These are phyloP conservation scores for Blennius ocellaris DNA, from an alignment of 2,113 vertebrate genomes.

Conservation along the genomic window DNA sequence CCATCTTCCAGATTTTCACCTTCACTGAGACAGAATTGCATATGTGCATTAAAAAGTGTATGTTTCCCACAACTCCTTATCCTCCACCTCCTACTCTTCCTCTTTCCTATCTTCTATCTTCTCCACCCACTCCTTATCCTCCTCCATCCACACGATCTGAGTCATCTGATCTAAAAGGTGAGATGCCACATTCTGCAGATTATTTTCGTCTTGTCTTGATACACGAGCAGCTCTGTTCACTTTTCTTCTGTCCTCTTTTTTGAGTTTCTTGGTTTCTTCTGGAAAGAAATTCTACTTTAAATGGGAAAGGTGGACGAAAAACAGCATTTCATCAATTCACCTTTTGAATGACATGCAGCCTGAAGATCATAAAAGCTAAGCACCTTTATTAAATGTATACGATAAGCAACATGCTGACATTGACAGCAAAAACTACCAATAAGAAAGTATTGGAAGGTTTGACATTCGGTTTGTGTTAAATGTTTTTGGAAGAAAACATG, in stretches of 20 bases:
- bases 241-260: conserved; percentile 40
- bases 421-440: too few relatives aligned
- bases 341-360: too few relatives aligned
- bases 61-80: conserved; percentile 38
- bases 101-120: conserved; percentile 39
- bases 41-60: conserved; percentile 9
- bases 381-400: too few relatives aligned
- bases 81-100: conserved; percentile 33
- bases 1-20: not conserved
- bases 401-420: too few relatives aligned
- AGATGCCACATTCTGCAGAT: conserved; percentile 54
- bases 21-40: conserved; percentile 1
- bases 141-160: conserved; percentile 55
- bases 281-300: not conserved
- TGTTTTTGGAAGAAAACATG: too few relatives aligned
- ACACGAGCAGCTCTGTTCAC: conserved; percentile 39
- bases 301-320: too few relatives aligned
- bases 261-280: conserved; percentile 6
- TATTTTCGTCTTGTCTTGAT: conserved; percentile 56
- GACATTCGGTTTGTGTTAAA: too few relatives aligned
- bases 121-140: conserved; percentile 49
- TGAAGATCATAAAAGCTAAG: too few relatives aligned
- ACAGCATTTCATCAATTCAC: too few relatives aligned
- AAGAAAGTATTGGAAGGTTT: too few relatives aligned
- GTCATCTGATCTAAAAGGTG: conserved; percentile 71